Base-by-base conservation (phyloP, 2,797 vertebrate genomes). In the Paramormyrops hopkinsi region DNA sequence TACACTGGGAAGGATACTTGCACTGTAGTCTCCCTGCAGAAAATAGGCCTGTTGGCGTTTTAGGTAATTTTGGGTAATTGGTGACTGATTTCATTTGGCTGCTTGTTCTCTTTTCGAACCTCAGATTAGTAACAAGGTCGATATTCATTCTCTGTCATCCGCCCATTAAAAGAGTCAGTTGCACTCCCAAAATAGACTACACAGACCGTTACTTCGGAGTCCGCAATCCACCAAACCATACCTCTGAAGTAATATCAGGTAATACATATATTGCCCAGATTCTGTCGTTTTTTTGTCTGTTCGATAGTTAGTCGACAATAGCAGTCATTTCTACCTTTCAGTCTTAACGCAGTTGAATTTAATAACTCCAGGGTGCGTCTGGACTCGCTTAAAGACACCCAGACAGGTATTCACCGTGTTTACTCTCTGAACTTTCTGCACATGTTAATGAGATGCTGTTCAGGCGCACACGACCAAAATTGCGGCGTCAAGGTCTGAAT, bases 381-480 rank as follows among this genome's bases (percentile, higher is more conserved):
- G 94, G 93, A 88, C 91, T 92, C 91, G 92, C 93, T 94, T 94
- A 95, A 94, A 94, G 92, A 93, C 94, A 91, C 91, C 93, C 94
- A 95, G 95, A 95, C 94, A 94, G 94, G 95, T 91, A 93, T 93
- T 92, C 91, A 54, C 89, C 93, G 92, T 94, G 93, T 94, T 94
- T 93, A 94, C 93, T 95, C 93, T 94, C 94, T 94, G 93, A 93
- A 94, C 93, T 95, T 95, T 94, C 93, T 94, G 91, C 90, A 91
- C 93, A 90, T 91, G 92, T 94, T 93, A 93, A 95, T 94, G 94
- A 93, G 85, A 87, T 84, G 44, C 82, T 22, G 79, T 95, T 95
- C 94, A 94, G 90, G 94, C 93, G 91, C 29, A 92, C 93, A 90
- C 89, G 91, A 90, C 91, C 91, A 90, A 56, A 91, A 91, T 91